Evolutionary conservation across 2,113 vertebrate genomes (phyloP).

Genomic region (Boleophthalmus pectinirostris): DNA sequence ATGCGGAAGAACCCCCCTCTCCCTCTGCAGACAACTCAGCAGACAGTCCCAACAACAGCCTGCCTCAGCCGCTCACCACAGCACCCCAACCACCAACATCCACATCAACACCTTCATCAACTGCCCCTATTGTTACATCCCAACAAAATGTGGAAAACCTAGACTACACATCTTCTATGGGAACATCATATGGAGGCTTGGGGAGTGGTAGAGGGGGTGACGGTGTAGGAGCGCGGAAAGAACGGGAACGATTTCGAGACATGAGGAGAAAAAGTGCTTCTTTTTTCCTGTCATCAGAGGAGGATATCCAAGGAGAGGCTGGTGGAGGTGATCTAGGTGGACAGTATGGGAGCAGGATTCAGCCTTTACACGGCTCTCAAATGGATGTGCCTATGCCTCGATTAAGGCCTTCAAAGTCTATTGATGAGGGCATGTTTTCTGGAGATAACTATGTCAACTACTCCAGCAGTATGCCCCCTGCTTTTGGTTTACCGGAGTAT

Average conservation of each 20-base stretch:
- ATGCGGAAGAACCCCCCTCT: conserved; percentile 58
- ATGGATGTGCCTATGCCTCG: conserved; percentile 77
- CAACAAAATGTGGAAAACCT: conserved; percentile 72
- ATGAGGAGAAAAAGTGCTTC: conserved; percentile 88
- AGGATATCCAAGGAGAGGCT: conserved; percentile 73
- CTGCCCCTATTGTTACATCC: conserved; percentile 41
- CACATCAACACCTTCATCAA: conserved; percentile 74
- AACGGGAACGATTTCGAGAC: conserved; percentile 87
- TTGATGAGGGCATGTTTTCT: conserved; percentile 91
- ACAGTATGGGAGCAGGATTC: conserved; percentile 46
- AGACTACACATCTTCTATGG: conserved; percentile 82
- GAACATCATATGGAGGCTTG: conserved; percentile 77
- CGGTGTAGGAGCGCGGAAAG: conserved; percentile 73
- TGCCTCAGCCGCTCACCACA: conserved; percentile 77
- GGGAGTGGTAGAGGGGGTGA: conserved; percentile 71
- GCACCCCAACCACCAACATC: conserved; percentile 70
- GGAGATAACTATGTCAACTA: conserved; percentile 84
- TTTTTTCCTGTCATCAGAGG: conserved; percentile 89
- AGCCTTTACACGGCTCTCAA: conserved; percentile 63
- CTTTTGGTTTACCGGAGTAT: conserved; percentile 81
- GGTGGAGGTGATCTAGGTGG: conserved; percentile 56
- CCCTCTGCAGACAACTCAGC: conserved; percentile 41
- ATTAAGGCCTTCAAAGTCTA: conserved; percentile 88
- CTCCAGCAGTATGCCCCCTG: conserved; percentile 79
- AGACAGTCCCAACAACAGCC: conserved; percentile 53